Conservation (phyloP, 1,140 invertebrate genomes). For the Planococcus citri region DNA sequence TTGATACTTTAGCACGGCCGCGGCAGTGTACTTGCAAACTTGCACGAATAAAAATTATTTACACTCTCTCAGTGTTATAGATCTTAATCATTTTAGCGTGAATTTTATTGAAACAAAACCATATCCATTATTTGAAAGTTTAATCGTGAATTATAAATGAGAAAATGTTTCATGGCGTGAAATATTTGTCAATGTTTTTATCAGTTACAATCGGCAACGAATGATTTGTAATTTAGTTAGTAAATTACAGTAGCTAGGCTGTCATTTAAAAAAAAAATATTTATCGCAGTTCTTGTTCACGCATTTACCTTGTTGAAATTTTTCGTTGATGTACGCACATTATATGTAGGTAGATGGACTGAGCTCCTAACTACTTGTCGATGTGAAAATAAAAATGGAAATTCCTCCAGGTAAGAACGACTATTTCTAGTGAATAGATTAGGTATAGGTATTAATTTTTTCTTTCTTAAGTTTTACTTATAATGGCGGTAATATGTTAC, state of each 20-base stretch:
- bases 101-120: background rate
- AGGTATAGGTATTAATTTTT: no score
- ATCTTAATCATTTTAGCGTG: no score
- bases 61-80: no score
- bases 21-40: no score
- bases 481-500: no score
- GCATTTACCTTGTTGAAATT: no score
- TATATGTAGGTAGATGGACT: background rate
- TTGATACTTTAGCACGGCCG: no score
- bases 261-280: no score
- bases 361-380: background rate
- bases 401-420: background rate
- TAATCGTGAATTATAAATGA: background rate
- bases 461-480: no score
- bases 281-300: no score
- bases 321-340: background rate
- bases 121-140: background rate
- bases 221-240: background rate
- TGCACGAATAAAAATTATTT: no score
- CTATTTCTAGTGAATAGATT: no score
- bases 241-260: background rate
- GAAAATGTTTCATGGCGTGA: background rate
- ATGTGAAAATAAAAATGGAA: background rate
- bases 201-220: background rate
- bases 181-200: background rate